Conservation (phyloP, 1,140 invertebrate genomes). For the Archegozetes longisetosus region DNA sequence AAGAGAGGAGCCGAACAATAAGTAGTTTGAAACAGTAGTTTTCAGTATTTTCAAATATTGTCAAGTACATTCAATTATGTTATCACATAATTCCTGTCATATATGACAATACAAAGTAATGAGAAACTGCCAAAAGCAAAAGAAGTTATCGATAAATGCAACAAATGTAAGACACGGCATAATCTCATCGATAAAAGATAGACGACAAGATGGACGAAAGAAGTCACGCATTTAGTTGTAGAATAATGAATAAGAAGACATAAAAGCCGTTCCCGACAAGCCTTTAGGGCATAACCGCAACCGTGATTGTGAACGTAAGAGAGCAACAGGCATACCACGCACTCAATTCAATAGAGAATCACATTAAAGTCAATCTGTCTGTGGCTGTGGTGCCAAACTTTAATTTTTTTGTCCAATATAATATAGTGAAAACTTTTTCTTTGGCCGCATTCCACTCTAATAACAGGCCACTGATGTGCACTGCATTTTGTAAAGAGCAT, state of each 20-base stretch:
- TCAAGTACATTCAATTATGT: no score
- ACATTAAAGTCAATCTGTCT: background rate
- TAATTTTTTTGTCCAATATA: background rate
- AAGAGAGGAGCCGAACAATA: no score
- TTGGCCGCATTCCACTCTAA: background rate
- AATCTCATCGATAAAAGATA: background rate
- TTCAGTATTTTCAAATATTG: no score
- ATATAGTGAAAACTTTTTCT: background rate
- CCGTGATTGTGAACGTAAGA: background rate
- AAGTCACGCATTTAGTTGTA: background rate
- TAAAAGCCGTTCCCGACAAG: background rate
- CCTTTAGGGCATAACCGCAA: background rate
- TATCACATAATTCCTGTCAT: background rate
- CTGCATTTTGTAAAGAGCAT: no score
- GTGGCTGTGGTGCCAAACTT: background rate
- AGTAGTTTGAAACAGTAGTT: no score
- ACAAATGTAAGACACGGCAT: background rate
- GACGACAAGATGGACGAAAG: background rate
- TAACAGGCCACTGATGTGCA: no score
- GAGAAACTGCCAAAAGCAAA: background rate
- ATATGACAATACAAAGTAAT: background rate
- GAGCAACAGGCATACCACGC: background rate
- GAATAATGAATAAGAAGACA: background rate
- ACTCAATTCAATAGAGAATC: background rate
- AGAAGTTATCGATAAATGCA: background rate